A percentile compares a stretch with the other conserved stretches of the same genome.
Conservation (phyloP, 1,140 invertebrate genomes). For the Vanessa atalanta region DNA sequence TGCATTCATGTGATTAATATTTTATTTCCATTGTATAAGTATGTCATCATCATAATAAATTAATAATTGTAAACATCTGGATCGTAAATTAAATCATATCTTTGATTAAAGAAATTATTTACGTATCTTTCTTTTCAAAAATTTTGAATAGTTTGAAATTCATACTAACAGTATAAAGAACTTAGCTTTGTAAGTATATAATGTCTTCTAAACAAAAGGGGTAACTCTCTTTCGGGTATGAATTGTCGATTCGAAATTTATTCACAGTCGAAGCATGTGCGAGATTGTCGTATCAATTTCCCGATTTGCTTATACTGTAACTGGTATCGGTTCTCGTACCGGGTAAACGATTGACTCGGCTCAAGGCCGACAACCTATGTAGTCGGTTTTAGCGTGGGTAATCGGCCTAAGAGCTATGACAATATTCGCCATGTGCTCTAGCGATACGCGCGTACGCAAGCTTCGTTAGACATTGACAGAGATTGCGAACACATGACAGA, state of each 20-base stretch:
- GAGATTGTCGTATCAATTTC: slow-evolving; percentile 18
- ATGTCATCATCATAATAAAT: too few species aligned
- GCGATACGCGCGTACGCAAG: slow-evolving; percentile 49
- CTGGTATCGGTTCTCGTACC: slow-evolving; percentile 36
- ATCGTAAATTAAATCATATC: too few species aligned
- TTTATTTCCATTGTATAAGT: too few species aligned
- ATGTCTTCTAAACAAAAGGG: background rate
- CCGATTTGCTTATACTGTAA: slow-evolving; percentile 24
- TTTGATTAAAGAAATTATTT: too few species aligned
- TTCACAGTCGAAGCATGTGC: background rate
- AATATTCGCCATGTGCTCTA: slow-evolving; percentile 68
- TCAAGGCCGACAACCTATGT: slow-evolving; percentile 61
- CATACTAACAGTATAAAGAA: too few species aligned
- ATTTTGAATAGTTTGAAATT: too few species aligned
- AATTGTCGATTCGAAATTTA: background rate
- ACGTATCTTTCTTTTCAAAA: too few species aligned
- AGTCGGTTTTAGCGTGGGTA: slow-evolving; percentile 46
- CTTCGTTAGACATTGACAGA: slow-evolving; percentile 20
- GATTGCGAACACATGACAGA: slow-evolving; percentile 22
- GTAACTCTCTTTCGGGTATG: background rate
- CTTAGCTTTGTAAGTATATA: background rate
- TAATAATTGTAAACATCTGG: too few species aligned
- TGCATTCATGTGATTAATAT: too few species aligned
- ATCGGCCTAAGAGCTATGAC: slow-evolving; percentile 50
- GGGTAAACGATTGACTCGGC: slow-evolving; percentile 35